Conservation (phyloP, 2,888 invertebrate genomes). For the Corythucha ciliata region DNA sequence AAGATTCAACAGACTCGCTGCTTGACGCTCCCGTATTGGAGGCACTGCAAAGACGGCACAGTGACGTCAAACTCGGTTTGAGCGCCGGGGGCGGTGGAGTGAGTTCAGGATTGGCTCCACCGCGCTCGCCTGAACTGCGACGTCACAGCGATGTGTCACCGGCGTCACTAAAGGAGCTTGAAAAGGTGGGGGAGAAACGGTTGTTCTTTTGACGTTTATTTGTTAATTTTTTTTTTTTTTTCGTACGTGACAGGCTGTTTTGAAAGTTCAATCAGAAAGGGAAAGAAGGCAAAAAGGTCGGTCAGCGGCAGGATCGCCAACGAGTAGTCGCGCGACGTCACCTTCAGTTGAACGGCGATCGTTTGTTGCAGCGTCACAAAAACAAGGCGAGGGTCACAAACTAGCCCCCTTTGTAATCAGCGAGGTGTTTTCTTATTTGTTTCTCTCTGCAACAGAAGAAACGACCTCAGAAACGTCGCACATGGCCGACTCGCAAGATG, state of each 20-base stretch:
- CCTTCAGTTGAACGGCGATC: conserved; percentile 42
- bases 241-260: conserved; percentile 31
- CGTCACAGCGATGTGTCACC: conserved; percentile 81
- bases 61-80: conserved; percentile 54
- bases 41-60: conserved; percentile 68
- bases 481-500: conserved; percentile 18
- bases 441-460: neutral
- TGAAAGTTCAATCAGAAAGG: conserved; percentile 41
- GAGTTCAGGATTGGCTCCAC: conserved; percentile 63
- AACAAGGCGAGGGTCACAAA: conserved; percentile 4
- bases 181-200: conserved; percentile 52
- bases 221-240: neutral
- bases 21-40: conserved; percentile 72
- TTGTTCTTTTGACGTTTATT: neutral
- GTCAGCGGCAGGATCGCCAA: conserved; percentile 37
- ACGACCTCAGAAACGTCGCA: neutral
- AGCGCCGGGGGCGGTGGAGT: conserved; percentile 43
- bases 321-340: conserved; percentile 53
- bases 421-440: neutral
- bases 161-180: conserved; percentile 76
- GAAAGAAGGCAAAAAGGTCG: conserved; percentile 43
- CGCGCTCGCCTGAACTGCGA: conserved; percentile 69
- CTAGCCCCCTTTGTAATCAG: neutral
- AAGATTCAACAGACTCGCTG: conserved; percentile 76
- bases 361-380: conserved; percentile 16